Evolutionary conservation across 64 coral and sea anemone species (phyloP), one percentile per base, ranked within the genome.

Genomic region (Trachythela sp.): DNA sequence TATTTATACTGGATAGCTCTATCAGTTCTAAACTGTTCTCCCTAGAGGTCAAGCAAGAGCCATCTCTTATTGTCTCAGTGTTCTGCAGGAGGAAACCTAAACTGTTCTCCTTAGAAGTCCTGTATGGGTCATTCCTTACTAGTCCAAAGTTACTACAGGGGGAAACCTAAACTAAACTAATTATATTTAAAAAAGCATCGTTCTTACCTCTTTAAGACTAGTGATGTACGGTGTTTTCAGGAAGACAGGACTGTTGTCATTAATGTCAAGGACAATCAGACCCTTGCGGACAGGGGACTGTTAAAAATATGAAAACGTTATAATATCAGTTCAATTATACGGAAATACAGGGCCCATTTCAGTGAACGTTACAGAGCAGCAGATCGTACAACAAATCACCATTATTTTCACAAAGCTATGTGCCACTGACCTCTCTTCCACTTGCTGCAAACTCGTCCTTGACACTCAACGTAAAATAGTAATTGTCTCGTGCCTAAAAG

Each of bases 221-320:
- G 26, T 39, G 11, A 56, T 29, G 70, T 94, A 91, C 0, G 86
- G 89, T 0, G 83, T 91, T 0, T 85, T 58, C 24, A 42, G 72
- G 24, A 94, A 94, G 9, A 88, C 41, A 5, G 93, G 89, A 29
- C 84, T 52, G 43, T 91, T 94, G 39, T 94, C 89, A 85, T 94
- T 91, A 0, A 88, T 14, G 38, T 91, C 93, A 5, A 22, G 52
- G 0, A 94, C 20, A 20, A 32, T 13, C 56, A 94, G 33, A 15
- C 20, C 54, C 6, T 90, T 88, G 11, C 15, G 45, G 5, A 50
- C 80, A 4, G 17, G 49, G 70, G 49, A 70, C 83, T 84, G 24
- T 9, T 84, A 84, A 68, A 68, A 68, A 11, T 11, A 45, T 6
- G 11, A 45, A 45, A 6, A 11, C 42, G 42, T 11, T 45, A 11